Evolutionary conservation across 1,140 invertebrate species (phyloP).

Genomic region (Aradophagus sp.): DNA sequence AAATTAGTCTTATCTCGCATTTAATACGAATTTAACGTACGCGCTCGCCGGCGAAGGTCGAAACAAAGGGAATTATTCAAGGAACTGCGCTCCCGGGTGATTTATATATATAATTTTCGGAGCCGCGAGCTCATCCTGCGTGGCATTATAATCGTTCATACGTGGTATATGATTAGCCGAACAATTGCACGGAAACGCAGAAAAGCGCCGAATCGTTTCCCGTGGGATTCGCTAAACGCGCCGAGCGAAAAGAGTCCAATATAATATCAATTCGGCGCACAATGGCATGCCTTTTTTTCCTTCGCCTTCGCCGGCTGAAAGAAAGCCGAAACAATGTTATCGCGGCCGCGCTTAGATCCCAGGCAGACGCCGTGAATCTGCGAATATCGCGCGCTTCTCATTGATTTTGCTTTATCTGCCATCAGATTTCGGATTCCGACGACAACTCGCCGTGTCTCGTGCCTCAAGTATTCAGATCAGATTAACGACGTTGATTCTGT

Average conservation of each 20-base stretch:
- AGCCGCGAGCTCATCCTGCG: too few relatives aligned
- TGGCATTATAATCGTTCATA: too few relatives aligned
- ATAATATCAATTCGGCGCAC: constrained; percentile 21
- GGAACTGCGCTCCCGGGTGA: too few relatives aligned
- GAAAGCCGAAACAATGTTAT: constrained; percentile 46
- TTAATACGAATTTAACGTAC: too few relatives aligned
- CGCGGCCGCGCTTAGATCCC: constrained; percentile 10
- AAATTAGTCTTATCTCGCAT: too few relatives aligned
- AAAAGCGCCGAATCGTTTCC: constrained; percentile 33
- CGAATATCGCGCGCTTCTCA: constrained; percentile 43
- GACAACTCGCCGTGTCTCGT: constrained; percentile 10
- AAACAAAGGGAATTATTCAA: too few relatives aligned
- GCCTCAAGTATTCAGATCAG: constrained; percentile 21
- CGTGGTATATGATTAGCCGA: constrained; percentile 5
- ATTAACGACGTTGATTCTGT: too few relatives aligned
- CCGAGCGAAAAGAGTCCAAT: constrained; percentile 14
- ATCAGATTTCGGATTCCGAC: constrained; percentile 9
- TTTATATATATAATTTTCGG: too few relatives aligned
- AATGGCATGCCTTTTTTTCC: constrained; percentile 29
- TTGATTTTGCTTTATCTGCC: constrained; percentile 33
- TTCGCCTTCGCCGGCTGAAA: constrained; percentile 27
- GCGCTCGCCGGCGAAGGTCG: too few relatives aligned
- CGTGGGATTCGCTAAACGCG: constrained; percentile 15
- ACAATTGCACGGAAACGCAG: constrained; percentile 35
- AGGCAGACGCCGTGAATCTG: constrained; percentile 23